These are phyloP conservation scores for Coleophora deauratella DNA, from an alignment of 2,888 invertebrate genomes.

Conservation along the genomic window DNA sequence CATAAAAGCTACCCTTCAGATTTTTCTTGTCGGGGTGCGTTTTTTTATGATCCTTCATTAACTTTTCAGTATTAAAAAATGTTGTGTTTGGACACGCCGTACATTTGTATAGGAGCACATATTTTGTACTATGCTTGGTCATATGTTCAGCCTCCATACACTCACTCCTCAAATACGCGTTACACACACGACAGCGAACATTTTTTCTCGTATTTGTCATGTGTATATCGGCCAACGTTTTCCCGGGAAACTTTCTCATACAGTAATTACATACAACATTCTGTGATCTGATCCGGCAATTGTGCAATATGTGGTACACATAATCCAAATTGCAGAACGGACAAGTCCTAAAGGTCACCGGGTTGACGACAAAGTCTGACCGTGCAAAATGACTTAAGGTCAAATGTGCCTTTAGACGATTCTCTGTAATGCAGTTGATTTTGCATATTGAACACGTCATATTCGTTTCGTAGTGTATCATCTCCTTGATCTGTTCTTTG, in stretches of 20 bases:
- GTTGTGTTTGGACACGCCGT: constrained; percentile 18
- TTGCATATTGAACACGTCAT: constrained; percentile 16
- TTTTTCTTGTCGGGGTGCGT: too few species aligned
- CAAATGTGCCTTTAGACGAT: constrained; percentile 18
- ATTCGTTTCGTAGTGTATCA: background rate
- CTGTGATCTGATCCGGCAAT: constrained; percentile 15
- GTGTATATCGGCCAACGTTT: constrained; percentile 14
- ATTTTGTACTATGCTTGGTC: constrained; percentile 26
- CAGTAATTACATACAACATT: constrained; percentile 22
- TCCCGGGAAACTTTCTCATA: constrained; percentile 19
- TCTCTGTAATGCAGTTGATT: background rate
- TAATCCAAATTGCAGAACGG: constrained; percentile 7
- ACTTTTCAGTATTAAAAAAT: too few species aligned
- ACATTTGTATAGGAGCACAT: constrained; percentile 26
- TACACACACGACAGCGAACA: constrained; percentile 25
- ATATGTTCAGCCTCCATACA: constrained; percentile 34
- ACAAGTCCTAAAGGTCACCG: constrained; percentile 10
- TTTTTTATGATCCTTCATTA: too few species aligned
- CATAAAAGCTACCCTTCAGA: too few species aligned
- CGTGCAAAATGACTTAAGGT: constrained; percentile 23
- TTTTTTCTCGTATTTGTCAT: background rate
- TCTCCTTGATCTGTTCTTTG: background rate
- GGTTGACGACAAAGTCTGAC: constrained; percentile 25
- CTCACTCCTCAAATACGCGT: background rate
- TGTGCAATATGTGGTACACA: constrained; percentile 13